A percentile compares a stretch with the other conserved stretches of the same genome.
Conservation (phyloP, 1,140 invertebrate genomes). For the Daktulosphaira vitifoliae region DNA sequence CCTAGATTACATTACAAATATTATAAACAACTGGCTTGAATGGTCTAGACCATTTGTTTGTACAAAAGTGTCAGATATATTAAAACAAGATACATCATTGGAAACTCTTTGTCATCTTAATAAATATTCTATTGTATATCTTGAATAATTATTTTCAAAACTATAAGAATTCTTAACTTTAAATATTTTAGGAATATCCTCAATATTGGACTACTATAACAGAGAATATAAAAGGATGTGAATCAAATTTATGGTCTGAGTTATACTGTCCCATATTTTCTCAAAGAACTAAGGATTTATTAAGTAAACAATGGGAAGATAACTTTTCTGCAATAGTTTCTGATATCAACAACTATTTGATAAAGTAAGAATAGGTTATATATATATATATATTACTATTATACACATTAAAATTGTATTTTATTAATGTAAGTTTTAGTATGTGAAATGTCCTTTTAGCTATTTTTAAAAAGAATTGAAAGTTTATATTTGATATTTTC, state of each 20-base stretch:
- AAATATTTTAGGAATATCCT: conserved; percentile 9
- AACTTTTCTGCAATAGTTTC: conserved; percentile 4
- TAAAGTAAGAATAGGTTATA: conserved; percentile 8
- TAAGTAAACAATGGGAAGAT: conserved; percentile 23
- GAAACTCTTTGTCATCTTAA: conserved; percentile 14
- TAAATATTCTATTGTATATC: conserved; percentile 1
- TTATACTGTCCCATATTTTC: conserved; percentile 24
- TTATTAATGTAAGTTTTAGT: no score
- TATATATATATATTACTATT: no score
- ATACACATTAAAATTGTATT: no score
- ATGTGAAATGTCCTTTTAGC: no score
- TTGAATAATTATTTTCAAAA: neutral
- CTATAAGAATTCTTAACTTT: neutral
- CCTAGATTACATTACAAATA: conserved; percentile 12
- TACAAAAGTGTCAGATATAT: conserved; percentile 8
- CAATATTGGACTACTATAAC: conserved; percentile 14
- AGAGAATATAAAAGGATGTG: conserved; percentile 4
- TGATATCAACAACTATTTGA: conserved; percentile 4
- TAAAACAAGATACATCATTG: neutral
- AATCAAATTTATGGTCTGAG: conserved; percentile 17
- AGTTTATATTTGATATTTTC: no score
- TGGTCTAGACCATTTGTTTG: conserved; percentile 23
- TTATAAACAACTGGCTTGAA: conserved; percentile 21
- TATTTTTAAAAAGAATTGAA: no score
- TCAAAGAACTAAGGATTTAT: conserved; percentile 18